These are phyloP conservation scores for Neoarius graeffei DNA, from an alignment of 2,113 vertebrate genomes.

Conservation along the genomic window DNA sequence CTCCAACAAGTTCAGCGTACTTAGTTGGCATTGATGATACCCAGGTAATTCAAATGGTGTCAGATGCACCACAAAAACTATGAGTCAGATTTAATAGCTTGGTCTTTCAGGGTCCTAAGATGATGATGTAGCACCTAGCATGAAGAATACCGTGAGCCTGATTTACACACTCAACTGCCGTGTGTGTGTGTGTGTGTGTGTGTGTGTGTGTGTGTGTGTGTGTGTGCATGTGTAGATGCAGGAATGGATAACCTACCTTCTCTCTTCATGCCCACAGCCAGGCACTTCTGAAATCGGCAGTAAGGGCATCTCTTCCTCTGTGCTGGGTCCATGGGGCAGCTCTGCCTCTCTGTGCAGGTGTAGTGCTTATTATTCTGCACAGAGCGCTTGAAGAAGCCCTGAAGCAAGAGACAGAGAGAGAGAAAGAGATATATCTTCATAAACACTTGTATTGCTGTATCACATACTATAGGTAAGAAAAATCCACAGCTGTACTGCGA, in stretches of 20 bases:
- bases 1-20: background rate
- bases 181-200: no score
- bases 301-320: slow-evolving; percentile 79
- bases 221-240: background rate
- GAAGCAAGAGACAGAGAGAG: slow-evolving; percentile 4
- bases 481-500: no score
- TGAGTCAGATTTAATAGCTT: background rate
- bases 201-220: no score
- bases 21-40: background rate
- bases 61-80: background rate
- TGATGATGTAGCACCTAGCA: background rate
- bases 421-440: background rate
- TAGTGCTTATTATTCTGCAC: slow-evolving; percentile 81
- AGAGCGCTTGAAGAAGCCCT: slow-evolving; percentile 83
- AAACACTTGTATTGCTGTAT: background rate
- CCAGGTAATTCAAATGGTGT: background rate
- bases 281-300: slow-evolving; percentile 80
- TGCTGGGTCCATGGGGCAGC: slow-evolving; percentile 74
- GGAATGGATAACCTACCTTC: slow-evolving; percentile 66
- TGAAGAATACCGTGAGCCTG: background rate
- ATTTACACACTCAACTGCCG: background rate
- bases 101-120: background rate
- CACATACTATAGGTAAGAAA: no score
- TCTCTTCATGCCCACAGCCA: slow-evolving; percentile 79
- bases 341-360: slow-evolving; percentile 73